Percentiles rank a stretch among this genome's conserved stretches.
Conservation (phyloP, 2,888 invertebrate species). For the Trichacis sp. region DNA sequence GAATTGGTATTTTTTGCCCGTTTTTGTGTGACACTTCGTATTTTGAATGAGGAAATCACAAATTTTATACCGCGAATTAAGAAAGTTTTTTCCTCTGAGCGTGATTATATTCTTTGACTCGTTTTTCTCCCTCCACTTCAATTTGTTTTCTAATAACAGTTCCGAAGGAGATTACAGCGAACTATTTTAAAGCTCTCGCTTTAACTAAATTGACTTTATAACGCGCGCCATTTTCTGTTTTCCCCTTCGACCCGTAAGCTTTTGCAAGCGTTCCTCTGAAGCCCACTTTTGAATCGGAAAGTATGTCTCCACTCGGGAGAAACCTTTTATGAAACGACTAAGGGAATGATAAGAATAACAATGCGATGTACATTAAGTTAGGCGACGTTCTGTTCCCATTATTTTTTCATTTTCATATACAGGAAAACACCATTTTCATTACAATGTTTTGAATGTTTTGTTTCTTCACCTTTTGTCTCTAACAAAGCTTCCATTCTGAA, state of each 20-base stretch:
- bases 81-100: too few relatives aligned
- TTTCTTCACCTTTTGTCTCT: too few relatives aligned
- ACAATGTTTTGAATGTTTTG: too few relatives aligned
- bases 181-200: not conserved
- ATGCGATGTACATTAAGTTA: not conserved
- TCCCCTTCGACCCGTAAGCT: not conserved
- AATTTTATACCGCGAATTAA: too few relatives aligned
- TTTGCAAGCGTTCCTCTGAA: not conserved
- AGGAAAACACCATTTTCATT: too few relatives aligned
- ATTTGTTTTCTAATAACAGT: constrained; percentile 2
- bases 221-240: constrained; percentile 1
- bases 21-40: too few relatives aligned
- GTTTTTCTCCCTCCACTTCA: not conserved
- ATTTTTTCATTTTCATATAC: not conserved
- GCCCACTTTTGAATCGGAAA: constrained; percentile 5
- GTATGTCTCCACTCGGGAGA: not conserved
- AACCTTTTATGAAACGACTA: not conserved
- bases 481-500: too few relatives aligned
- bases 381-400: not conserved
- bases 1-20: too few relatives aligned
- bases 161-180: not conserved
- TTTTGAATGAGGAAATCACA: too few relatives aligned
- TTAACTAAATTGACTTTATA: constrained; percentile 4
- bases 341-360: not conserved
- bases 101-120: too few relatives aligned